A percentile compares a stretch with the other conserved stretches of the same genome.
These are phyloP conservation scores for Caenorhabditis sp. DNA, from an alignment of 2,888 invertebrate species.

Conservation along the genomic window DNA sequence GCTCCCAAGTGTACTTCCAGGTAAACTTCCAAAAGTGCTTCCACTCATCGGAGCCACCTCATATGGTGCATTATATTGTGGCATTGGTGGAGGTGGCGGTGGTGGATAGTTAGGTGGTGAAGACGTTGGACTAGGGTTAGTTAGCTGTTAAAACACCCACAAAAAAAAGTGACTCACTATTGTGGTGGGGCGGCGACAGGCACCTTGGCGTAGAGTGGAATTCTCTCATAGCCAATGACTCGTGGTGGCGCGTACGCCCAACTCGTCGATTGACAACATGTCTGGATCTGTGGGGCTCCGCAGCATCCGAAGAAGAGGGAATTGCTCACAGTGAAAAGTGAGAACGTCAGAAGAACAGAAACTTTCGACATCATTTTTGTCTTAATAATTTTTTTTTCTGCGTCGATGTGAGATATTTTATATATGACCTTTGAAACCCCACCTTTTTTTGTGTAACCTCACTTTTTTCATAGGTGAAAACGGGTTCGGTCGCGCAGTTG, in stretches of 20 bases:
- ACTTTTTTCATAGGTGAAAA: too few species aligned
- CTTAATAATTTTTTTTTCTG: not conserved
- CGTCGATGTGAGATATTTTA: too few species aligned
- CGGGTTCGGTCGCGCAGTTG: too few species aligned
- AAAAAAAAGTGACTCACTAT: conserved; percentile 3
- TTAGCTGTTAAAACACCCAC: too few species aligned
- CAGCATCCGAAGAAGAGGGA: conserved; percentile 3
- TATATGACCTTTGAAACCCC: conserved; percentile 7
- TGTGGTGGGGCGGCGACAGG: conserved; percentile 4
- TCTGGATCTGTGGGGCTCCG: conserved; percentile 4
- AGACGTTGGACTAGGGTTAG: not conserved
- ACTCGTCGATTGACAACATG: not conserved
- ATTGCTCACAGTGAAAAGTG: not conserved
- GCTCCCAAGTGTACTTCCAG: too few species aligned
- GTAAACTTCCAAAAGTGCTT: too few species aligned
- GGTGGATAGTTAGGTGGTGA: not conserved
- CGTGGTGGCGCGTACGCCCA: conserved; percentile 15
- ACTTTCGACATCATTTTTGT: not conserved
- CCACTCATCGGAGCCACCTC: too few species aligned
- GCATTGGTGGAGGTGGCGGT: not conserved
- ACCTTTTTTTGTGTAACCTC: conserved; percentile 20
- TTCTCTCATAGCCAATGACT: conserved; percentile 12
- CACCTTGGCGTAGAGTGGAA: conserved; percentile 13
- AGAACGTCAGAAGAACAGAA: not conserved
- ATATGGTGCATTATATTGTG: not conserved